Conservation (phyloP, 2,797 vertebrate species). For the Oryzias dopingdopingensis region DNA sequence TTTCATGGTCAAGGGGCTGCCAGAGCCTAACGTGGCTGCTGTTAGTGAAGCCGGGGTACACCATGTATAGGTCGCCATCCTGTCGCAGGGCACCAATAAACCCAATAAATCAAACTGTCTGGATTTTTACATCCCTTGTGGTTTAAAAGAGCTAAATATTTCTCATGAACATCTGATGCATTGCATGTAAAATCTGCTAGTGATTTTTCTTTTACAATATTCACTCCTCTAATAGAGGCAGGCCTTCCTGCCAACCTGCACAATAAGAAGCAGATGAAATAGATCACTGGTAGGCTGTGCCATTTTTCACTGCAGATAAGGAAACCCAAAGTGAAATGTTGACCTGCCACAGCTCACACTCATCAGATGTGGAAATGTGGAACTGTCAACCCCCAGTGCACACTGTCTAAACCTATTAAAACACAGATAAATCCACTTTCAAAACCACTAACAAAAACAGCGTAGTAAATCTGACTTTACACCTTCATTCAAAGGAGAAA, state of each 20-base stretch:
- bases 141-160: too few species aligned
- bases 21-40: too few species aligned
- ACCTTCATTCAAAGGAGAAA: neutral
- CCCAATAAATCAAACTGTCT: too few species aligned
- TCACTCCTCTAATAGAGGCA: neutral
- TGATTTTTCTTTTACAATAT: neutral
- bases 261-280: neutral
- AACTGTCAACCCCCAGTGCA: conserved; percentile 3
- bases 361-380: neutral
- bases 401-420: conserved; percentile 6
- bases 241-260: neutral
- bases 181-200: neutral
- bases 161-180: neutral
- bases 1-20: too few species aligned
- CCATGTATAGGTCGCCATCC: too few species aligned
- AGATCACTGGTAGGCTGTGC: neutral
- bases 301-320: conserved; percentile 1
- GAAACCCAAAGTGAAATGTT: neutral
- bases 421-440: neutral
- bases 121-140: too few species aligned
- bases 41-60: too few species aligned
- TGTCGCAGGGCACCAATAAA: too few species aligned
- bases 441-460: conserved; percentile 3
- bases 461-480: neutral
- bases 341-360: neutral